phyloP scores from a whole-genome alignment of 2,888 invertebrate genomes.

The Odontothrips loti region DNA sequence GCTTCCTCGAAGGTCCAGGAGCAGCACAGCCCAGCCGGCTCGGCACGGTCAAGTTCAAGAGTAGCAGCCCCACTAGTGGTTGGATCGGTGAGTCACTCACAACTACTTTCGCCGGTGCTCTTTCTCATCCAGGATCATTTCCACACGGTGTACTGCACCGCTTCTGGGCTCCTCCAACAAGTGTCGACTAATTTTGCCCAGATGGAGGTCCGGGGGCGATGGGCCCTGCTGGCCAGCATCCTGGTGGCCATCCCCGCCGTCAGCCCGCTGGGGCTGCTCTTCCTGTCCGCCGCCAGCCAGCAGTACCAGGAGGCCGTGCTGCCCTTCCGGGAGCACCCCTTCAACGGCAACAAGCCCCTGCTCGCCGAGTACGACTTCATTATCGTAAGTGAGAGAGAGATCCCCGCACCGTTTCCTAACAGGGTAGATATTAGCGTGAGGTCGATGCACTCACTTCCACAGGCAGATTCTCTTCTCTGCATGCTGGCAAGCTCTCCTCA shows the following conservation, averaged over 20 bases:
- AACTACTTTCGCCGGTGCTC: neutral
- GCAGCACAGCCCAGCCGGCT: conserved; percentile 40
- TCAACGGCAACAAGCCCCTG: conserved; percentile 38
- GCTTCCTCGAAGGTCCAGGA: neutral
- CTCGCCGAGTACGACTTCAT: conserved; percentile 41
- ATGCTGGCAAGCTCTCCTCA: neutral
- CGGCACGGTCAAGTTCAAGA: neutral
- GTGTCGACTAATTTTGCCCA: conserved; percentile 41
- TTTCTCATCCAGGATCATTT: too few relatives aligned
- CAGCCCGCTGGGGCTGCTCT: neutral
- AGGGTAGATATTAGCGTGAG: too few relatives aligned
- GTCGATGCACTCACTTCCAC: too few relatives aligned
- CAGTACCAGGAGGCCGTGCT: conserved; percentile 38
- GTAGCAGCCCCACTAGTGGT: neutral
- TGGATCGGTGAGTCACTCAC: neutral
- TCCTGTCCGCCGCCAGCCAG: conserved; percentile 34
- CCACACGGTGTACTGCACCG: too few relatives aligned
- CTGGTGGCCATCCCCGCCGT: neutral
- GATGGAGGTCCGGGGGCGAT: conserved; percentile 55
- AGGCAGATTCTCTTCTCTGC: too few relatives aligned
- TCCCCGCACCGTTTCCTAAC: neutral
- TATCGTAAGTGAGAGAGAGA: conserved; percentile 33
- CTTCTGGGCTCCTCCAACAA: too few relatives aligned
- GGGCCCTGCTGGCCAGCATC: conserved; percentile 40
- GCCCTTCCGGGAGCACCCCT: conserved; percentile 38